Evolutionary conservation across 2,113 vertebrate genomes (phyloP), one percentile per base, ranked within the genome.

Genomic region (Taurulus bubalis): DNA sequence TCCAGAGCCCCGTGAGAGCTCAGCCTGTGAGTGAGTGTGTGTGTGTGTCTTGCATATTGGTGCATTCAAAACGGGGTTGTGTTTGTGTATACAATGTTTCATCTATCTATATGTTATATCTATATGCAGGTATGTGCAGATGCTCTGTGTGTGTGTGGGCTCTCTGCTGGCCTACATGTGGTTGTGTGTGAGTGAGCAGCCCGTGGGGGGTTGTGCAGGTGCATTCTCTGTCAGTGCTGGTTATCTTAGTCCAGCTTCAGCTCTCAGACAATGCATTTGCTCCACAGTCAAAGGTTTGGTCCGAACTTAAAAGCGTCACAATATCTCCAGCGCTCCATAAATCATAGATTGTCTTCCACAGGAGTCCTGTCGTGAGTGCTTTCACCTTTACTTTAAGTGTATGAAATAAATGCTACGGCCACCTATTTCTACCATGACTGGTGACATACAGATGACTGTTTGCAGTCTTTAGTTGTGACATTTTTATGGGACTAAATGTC

Each of bases 151-250:
- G 62, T 63, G 10, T 58, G 49, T 34, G 3, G 34, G 34, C 34
- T 34, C 34, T 34, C 34, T 34, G 34, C 34, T 6, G 34, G 34
- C 34, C 34, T 4, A 4, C 34, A 34, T 34, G 34, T 34, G 34
- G 34, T 34, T 34, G 34, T 55, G 26, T 45, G 28, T 60, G 55
- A 15, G 22, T n/a, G 22, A 59, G 58, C 34, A 40, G 86, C 45
- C 75, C 49, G 65, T 71, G 69, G 74, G 77, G 77, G 84, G 69
- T 2, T 56, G 60, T 75, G 73, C 90, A 93, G 92, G 91, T 94
- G 92, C 76, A 62, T 58, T 51, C 62, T 51, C 64, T 85, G 81
- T 90, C 79, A 64, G 32, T 73, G 73, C 75, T 76, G 55, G 36
- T 88, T 82, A 84, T 77, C 75, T 83, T 64, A 53, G 77, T 77